Percentiles rank a stretch among this genome's conserved stretches.
phyloP scores from a whole-genome alignment of 2,797 vertebrate species.

The Rousettus madagascariensis region DNA sequence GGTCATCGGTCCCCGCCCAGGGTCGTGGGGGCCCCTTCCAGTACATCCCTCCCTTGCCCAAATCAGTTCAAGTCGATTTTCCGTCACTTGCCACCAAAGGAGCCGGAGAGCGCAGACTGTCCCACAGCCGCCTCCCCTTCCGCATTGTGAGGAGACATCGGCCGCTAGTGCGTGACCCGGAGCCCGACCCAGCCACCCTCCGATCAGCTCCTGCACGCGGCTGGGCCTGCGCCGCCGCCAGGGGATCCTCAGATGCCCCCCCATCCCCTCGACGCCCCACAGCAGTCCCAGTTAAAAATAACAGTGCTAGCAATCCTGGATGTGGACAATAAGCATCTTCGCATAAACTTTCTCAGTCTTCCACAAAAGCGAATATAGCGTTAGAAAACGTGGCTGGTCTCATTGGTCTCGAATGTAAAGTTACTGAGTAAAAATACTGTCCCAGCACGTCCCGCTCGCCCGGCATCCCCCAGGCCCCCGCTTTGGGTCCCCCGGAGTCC shows the following conservation, averaged over 20 bases:
- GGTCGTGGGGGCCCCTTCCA: too few relatives aligned
- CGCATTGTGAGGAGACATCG: too few relatives aligned
- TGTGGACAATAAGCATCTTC: rapidly evolving
- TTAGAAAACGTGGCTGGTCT: not conserved
- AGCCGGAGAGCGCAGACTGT: not conserved
- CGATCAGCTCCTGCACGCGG: rapidly evolving
- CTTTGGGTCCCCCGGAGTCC: not conserved
- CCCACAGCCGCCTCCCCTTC: too few relatives aligned
- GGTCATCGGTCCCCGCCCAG: not conserved
- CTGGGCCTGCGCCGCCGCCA: too few relatives aligned
- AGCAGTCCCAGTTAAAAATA: not conserved
- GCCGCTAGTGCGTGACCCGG: too few relatives aligned
- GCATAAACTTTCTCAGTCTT: not conserved
- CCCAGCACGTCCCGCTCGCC: rapidly evolving
- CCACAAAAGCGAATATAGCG: rapidly evolving
- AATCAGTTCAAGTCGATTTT: not conserved
- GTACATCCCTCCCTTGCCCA: not conserved
- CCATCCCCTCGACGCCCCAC: rapidly evolving
- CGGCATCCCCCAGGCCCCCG: rapidly evolving
- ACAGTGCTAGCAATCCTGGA: rapidly evolving
- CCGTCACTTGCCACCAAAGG: not conserved
- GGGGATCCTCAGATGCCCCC: not conserved
- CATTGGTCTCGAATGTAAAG: rapidly evolving
- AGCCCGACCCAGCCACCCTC: rapidly evolving
- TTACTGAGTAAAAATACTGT: not conserved